A percentile compares a stretch with the other conserved stretches of the same genome.
Evolutionary conservation across 2,888 invertebrate species (phyloP).

Genomic region (Dysmachus trigonus): DNA sequence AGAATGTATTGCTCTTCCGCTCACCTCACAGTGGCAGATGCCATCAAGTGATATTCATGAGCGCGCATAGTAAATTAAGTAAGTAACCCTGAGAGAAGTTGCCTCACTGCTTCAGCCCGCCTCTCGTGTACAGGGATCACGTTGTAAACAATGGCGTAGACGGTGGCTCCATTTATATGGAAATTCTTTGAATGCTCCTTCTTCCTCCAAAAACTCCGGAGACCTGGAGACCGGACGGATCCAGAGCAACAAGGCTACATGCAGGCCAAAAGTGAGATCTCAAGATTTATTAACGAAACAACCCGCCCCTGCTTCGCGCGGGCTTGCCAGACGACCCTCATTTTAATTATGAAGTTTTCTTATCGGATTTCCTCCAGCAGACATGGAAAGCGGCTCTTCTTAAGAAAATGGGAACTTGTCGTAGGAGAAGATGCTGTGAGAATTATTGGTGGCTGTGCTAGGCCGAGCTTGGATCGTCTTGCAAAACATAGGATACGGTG

Average conservation of each 20-base stretch:
- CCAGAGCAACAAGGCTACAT: conserved; percentile 4
- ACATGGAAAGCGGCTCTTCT: not conserved
- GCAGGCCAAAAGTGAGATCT: not conserved
- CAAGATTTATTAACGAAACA: conserved; percentile 38
- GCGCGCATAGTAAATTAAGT: conserved; percentile 25
- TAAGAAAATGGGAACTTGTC: not conserved
- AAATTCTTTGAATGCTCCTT: conserved; percentile 9
- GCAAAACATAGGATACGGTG: not conserved
- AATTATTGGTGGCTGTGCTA: not conserved
- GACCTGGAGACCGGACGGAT: not conserved
- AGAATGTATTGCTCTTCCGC: not conserved
- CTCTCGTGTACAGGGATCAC: not conserved
- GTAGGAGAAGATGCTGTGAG: not conserved
- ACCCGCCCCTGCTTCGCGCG: not conserved
- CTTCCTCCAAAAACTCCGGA: not conserved
- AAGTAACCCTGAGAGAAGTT: conserved; percentile 11
- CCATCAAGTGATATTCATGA: conserved; percentile 39
- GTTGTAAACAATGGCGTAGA: conserved; percentile 11
- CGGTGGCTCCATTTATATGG: conserved; percentile 32
- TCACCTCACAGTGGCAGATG: not conserved
- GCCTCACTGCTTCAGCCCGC: not conserved
- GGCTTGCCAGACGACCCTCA: not conserved
- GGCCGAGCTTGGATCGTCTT: not conserved
- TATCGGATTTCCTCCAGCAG: conserved; percentile 29
- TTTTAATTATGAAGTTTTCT: conserved; percentile 42